Conservation (phyloP, 2,113 vertebrate species). For the Merops nubicus region DNA sequence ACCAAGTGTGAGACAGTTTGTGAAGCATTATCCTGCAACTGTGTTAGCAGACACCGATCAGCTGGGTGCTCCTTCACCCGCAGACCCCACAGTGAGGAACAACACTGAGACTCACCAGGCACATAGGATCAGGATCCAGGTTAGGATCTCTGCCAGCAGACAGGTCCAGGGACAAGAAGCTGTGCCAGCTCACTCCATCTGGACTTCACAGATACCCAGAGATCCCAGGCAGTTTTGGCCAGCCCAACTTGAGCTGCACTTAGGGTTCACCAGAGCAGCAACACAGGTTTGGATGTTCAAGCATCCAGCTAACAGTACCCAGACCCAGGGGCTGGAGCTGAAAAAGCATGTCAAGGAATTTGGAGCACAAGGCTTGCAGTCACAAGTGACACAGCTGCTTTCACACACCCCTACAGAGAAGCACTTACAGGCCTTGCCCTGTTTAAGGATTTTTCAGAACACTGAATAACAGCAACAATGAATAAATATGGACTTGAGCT, state of each 20-base stretch:
- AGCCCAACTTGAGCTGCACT: not conserved
- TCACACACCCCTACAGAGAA: fast-evolving
- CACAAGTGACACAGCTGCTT: fast-evolving
- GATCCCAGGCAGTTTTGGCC: not conserved
- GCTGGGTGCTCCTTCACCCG: not conserved
- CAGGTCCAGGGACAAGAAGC: fast-evolving
- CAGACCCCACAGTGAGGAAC: not conserved
- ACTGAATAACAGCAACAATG: not conserved
- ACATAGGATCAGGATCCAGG: fast-evolving
- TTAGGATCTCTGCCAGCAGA: not conserved
- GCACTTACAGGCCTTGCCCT: not conserved
- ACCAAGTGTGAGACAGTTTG: not conserved
- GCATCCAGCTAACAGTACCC: not conserved
- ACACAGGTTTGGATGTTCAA: not conserved
- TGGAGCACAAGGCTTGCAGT: fast-evolving
- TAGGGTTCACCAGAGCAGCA: not conserved
- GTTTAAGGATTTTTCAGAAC: not conserved
- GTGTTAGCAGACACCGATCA: not conserved
- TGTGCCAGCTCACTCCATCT: not conserved
- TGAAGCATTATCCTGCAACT: not conserved
- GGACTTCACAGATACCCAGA: not conserved
- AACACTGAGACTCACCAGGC: fast-evolving
- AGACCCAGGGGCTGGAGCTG: not conserved
- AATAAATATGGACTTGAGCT: not conserved
- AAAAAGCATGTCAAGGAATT: fast-evolving